phyloP scores from a whole-genome alignment of 37 sponge, comb jelly and placozoan species.

The Geodia barretti region DNA sequence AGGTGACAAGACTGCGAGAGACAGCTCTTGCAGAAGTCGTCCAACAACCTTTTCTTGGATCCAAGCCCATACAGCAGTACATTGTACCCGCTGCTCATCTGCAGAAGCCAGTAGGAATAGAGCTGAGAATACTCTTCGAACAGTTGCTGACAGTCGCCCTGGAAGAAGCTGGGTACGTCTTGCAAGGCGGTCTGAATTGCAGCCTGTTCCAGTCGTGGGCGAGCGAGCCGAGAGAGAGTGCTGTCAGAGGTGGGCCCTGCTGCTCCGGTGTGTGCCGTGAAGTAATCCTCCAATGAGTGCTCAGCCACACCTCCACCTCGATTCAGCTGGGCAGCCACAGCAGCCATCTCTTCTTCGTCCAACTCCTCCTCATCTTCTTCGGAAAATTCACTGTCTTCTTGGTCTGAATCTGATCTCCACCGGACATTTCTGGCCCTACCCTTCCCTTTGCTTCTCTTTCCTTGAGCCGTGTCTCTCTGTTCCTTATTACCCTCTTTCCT shows the following conservation, averaged over 20 bases:
- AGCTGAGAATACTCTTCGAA: slow-evolving; percentile 15
- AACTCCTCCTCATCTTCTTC: slow-evolving; percentile 19
- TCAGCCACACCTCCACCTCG: slow-evolving; percentile 10
- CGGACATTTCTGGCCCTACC: neutral
- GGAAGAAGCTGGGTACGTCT: neutral
- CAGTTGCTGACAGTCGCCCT: slow-evolving; percentile 19
- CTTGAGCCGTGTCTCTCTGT: neutral
- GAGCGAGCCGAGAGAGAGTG: slow-evolving; percentile 36
- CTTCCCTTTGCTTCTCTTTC: neutral
- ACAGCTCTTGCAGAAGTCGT: slow-evolving; percentile 64
- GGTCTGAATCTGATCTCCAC: neutral
- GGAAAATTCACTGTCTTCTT: neutral
- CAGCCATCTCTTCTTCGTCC: slow-evolving; percentile 28
- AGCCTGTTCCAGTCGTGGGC: slow-evolving; percentile 24
- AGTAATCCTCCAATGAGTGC: slow-evolving; percentile 53
- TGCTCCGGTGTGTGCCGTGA: slow-evolving; percentile 34
- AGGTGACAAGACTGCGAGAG: slow-evolving; percentile 60
- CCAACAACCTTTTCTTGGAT: slow-evolving; percentile 80
- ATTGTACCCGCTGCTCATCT: slow-evolving; percentile 81
- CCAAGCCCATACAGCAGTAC: slow-evolving; percentile 93
- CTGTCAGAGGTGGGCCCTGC: slow-evolving; percentile 55
- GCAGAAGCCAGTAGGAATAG: slow-evolving; percentile 64
- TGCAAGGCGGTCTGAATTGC: slow-evolving; percentile 8
- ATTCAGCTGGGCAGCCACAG: slow-evolving; percentile 10
- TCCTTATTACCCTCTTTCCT: neutral